Conservation (phyloP, 2,797 vertebrate genomes). For the Rhinichthys osculus region DNA sequence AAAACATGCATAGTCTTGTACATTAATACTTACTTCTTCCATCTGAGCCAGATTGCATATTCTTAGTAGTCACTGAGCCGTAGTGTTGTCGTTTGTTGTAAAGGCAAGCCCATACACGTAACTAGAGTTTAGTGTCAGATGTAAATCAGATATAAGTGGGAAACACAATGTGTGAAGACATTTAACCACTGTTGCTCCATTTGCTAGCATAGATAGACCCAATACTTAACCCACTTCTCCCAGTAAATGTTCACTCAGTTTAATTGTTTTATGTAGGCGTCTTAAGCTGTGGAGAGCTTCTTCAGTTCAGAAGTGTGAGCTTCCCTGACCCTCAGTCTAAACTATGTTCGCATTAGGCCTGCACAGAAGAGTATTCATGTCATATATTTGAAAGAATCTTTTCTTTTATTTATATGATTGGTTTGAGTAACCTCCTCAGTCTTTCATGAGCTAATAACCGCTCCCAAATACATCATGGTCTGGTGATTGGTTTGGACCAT, state of each 20-base stretch:
- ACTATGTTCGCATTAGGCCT: slow-evolving; percentile 10
- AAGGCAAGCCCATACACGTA: slow-evolving; percentile 42
- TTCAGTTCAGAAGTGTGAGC: not conserved
- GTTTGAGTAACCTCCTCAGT: not conserved
- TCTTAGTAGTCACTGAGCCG: not conserved
- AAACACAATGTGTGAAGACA: slow-evolving; percentile 7
- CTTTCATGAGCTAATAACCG: not conserved
- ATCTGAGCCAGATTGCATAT: not conserved
- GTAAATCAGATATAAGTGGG: not conserved
- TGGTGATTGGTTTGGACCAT: not conserved
- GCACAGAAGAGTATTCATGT: not conserved
- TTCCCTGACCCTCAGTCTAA: not conserved
- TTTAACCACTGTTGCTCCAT: slow-evolving; percentile 4
- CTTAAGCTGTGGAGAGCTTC: not conserved
- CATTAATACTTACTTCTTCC: not conserved
- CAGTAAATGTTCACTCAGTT: not conserved
- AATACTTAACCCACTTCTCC: not conserved
- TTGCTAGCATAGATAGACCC: not conserved
- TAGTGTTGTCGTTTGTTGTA: not conserved
- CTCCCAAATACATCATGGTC: not conserved
- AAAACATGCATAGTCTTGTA: slow-evolving; percentile 24
- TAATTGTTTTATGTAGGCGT: not conserved
- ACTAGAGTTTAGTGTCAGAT: slow-evolving; percentile 8
- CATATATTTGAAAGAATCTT: not conserved
- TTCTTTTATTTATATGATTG: not conserved